Conservation (phyloP, 2,113 vertebrate genomes). For the Zosterops pallidus region DNA sequence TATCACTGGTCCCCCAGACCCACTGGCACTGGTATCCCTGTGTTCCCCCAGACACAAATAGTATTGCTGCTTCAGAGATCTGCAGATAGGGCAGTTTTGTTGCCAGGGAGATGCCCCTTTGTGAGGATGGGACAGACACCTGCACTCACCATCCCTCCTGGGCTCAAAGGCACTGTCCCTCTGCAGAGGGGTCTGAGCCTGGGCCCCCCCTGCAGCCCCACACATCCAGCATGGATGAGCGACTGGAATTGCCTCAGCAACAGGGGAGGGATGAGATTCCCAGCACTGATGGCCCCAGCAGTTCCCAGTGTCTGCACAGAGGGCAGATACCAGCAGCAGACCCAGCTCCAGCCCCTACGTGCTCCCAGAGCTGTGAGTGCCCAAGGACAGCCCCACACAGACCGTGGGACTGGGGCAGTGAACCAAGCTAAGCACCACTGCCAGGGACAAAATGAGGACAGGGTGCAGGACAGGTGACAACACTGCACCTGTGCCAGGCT, state of each 20-base stretch:
- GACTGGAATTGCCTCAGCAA: rapidly evolving
- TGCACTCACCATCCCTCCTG: background rate
- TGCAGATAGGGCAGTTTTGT: rapidly evolving
- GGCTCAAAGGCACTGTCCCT: background rate
- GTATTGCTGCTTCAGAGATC: background rate
- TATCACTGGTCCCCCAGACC: background rate
- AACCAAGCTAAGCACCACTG: background rate
- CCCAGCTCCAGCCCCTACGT: rapidly evolving
- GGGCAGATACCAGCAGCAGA: background rate
- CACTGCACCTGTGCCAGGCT: rapidly evolving
- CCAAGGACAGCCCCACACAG: rapidly evolving
- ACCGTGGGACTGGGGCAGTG: rapidly evolving
- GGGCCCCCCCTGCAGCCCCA: background rate
- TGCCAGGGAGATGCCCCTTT: background rate
- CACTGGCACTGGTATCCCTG: background rate
- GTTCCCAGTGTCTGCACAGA: background rate
- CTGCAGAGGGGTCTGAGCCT: background rate
- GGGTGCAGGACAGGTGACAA: background rate
- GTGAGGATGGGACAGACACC: background rate
- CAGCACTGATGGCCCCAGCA: rapidly evolving
- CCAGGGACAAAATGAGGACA: background rate
- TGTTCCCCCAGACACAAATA: background rate
- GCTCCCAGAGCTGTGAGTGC: background rate
- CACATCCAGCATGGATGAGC: rapidly evolving
- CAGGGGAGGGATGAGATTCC: background rate